These are phyloP conservation scores for Dendropsophus ebraccatus DNA, from an alignment of 2,113 vertebrate species.

Conservation along the genomic window DNA sequence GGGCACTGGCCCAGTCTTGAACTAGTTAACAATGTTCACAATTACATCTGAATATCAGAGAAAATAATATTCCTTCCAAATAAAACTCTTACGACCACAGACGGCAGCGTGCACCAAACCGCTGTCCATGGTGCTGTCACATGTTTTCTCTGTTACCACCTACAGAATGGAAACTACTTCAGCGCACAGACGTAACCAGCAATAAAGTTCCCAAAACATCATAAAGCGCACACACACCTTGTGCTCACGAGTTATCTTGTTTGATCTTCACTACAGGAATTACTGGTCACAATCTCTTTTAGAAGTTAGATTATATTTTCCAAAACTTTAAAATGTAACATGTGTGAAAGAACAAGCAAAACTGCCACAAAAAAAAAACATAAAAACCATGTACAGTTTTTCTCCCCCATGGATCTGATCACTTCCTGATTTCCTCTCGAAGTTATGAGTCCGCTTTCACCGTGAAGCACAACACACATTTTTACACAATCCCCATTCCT, in stretches of 20 bases:
- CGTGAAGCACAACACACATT: too few relatives aligned
- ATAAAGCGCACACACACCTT: not conserved
- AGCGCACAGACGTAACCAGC: not conserved
- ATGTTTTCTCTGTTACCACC: not conserved
- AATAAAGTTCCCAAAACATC: not conserved
- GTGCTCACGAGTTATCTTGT: not conserved
- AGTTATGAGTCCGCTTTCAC: too few relatives aligned
- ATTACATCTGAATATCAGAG: too few relatives aligned
- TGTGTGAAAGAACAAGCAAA: not conserved
- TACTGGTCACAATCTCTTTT: not conserved
- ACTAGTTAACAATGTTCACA: too few relatives aligned
- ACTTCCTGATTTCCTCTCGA: too few relatives aligned
- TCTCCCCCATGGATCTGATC: too few relatives aligned
- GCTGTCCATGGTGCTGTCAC: conserved; percentile 16
- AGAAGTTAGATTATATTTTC: not conserved
- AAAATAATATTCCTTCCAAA: too few relatives aligned
- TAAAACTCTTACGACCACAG: not conserved
- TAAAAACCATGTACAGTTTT: too few relatives aligned
- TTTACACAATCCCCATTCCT: too few relatives aligned
- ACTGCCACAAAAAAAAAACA: too few relatives aligned
- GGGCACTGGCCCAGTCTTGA: too few relatives aligned
- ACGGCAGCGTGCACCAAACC: not conserved
- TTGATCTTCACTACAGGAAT: not conserved
- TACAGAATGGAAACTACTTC: not conserved
- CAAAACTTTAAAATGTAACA: not conserved